These are phyloP conservation scores for Clangula hyemalis DNA, from an alignment of 2,797 vertebrate species.

Conservation along the genomic window DNA sequence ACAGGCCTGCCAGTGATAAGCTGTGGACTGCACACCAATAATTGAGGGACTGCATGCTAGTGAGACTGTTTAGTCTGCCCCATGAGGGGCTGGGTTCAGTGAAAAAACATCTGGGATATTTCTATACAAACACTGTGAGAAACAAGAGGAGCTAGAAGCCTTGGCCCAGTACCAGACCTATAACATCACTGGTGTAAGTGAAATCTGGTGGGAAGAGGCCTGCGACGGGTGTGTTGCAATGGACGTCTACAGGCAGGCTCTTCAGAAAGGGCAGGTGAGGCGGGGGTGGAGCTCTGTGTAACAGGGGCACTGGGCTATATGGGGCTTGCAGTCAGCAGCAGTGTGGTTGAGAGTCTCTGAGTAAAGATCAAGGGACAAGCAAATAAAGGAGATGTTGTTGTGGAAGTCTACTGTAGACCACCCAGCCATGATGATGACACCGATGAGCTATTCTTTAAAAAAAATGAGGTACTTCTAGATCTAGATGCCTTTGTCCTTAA, in stretches of 20 bases:
- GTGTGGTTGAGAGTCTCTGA: not conserved
- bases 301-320: not conserved
- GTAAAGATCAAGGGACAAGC: not conserved
- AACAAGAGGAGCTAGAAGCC: not conserved
- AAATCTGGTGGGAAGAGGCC: not conserved
- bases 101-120: not conserved
- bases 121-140: not conserved
- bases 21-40: not conserved
- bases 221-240: not conserved
- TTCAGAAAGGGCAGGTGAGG: not conserved
- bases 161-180: not conserved
- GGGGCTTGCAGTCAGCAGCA: not conserved
- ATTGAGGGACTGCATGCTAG: not conserved
- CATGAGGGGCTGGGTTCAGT: not conserved
- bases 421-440: not conserved
- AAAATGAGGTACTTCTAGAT: no score
- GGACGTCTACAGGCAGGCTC: not conserved
- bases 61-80: not conserved
- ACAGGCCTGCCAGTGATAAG: not conserved
- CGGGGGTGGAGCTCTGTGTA: not conserved
- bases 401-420: not conserved
- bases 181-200: not conserved
- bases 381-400: not conserved
- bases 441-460: not conserved
- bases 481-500: not conserved